Percentiles rank a stretch among this genome's conserved stretches.
Conservation (phyloP, 1,140 invertebrate species). For the Oryzaephilus surinamensis region DNA sequence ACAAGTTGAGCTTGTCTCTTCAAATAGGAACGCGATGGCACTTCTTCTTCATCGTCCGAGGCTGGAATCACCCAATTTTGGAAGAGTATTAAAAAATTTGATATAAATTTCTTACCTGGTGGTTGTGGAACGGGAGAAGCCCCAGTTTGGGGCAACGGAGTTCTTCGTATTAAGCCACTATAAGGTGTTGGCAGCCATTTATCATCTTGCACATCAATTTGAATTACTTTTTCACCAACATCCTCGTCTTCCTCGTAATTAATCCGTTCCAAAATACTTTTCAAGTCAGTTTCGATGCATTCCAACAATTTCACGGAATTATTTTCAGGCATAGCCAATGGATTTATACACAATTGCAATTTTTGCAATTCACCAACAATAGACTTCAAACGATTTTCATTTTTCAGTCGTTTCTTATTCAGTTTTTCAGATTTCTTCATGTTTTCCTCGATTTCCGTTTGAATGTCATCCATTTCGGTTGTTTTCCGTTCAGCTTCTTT, state of each 20-base stretch:
- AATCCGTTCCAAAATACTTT: slow-evolving; percentile 10
- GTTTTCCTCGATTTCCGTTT: slow-evolving; percentile 14
- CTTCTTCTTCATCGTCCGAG: slow-evolving; percentile 72
- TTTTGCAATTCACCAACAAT: slow-evolving; percentile 13
- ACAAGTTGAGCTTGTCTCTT: slow-evolving; percentile 75
- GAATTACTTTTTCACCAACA: slow-evolving; percentile 1
- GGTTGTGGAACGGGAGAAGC: slow-evolving; percentile 21
- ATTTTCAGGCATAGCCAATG: slow-evolving; percentile 10
- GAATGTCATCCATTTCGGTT: slow-evolving; percentile 18
- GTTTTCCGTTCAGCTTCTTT: slow-evolving; percentile 56
- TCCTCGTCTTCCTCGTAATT: slow-evolving; percentile 8
- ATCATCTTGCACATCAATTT: slow-evolving; percentile 10
- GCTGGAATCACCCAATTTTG: no score
- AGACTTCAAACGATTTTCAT: slow-evolving; percentile 11
- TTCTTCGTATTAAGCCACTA: slow-evolving; percentile 25
- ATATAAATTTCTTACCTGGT: slow-evolving; percentile 14
- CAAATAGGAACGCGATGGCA: slow-evolving; percentile 63
- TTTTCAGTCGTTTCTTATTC: slow-evolving; percentile 9
- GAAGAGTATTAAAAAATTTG: slow-evolving; percentile 1
- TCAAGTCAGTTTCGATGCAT: slow-evolving; percentile 11
- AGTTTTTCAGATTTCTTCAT: slow-evolving; percentile 6
- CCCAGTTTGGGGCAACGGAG: slow-evolving; percentile 26
- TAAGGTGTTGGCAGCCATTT: slow-evolving; percentile 30
- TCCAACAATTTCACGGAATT: slow-evolving; percentile 8
- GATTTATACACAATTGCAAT: slow-evolving; percentile 16